Conservation (phyloP, 1,140 invertebrate genomes). For the Cotesia chilonis region DNA sequence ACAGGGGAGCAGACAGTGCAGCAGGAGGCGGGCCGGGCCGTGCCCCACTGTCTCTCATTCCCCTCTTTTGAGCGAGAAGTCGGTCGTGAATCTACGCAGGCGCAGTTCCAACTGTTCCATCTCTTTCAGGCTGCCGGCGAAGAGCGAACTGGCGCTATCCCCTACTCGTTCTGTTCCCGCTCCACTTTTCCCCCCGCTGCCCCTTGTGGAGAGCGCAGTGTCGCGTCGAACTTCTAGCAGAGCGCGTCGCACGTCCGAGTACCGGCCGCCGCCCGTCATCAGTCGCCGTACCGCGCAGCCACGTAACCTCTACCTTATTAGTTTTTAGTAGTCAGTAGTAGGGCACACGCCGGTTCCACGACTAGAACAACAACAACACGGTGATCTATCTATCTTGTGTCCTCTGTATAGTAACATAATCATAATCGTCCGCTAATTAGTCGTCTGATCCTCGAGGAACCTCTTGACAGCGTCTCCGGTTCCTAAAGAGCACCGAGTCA, state of each 20-base stretch:
- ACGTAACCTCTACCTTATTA: constrained; percentile 71
- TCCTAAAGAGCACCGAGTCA: too few relatives aligned
- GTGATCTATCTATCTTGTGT: constrained; percentile 20
- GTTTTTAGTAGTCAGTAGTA: constrained; percentile 71
- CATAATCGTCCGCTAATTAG: too few relatives aligned
- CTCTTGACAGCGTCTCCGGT: too few relatives aligned
- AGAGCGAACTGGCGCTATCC: background rate
- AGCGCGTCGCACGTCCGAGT: constrained; percentile 69
- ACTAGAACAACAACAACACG: constrained; percentile 5
- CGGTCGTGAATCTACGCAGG: constrained; percentile 2
- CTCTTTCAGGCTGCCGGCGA: background rate
- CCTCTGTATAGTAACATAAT: background rate
- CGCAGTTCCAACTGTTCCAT: background rate
- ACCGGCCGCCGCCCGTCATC: constrained; percentile 72
- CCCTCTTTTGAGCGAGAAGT: background rate
- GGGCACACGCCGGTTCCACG: constrained; percentile 43
- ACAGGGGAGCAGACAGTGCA: constrained; percentile 44
- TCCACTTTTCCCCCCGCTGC: constrained; percentile 45
- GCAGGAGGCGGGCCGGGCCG: constrained; percentile 48
- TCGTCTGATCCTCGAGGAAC: too few relatives aligned
- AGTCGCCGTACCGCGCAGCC: constrained; percentile 69
- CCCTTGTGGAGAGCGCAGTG: constrained; percentile 69
- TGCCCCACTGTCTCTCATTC: constrained; percentile 24
- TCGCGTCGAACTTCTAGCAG: constrained; percentile 77
- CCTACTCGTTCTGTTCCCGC: constrained; percentile 14